Conservation (phyloP, 1,140 invertebrate genomes). For the Anastrepha obliqua region DNA sequence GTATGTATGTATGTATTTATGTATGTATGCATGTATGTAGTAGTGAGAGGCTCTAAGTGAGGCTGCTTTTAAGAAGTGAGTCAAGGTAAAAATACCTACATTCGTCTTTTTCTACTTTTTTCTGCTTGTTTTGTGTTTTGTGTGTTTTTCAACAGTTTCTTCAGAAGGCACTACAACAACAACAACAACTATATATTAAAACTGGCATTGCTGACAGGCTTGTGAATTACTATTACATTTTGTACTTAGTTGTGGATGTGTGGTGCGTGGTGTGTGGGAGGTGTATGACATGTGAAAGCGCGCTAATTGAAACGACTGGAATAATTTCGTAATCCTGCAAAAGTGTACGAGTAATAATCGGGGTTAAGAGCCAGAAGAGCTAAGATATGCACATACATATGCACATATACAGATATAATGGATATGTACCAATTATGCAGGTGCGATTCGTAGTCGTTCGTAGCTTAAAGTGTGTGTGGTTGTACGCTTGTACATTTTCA, state of each 20-base stretch:
- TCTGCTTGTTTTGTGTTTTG: not conserved
- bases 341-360: not conserved
- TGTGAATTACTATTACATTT: not conserved
- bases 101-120: not conserved
- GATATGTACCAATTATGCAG: not conserved
- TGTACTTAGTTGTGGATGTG: not conserved
- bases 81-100: slow-evolving; percentile 16
- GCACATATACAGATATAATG: not conserved
- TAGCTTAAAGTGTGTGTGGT: not conserved
- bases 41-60: not conserved
- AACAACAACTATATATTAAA: not conserved
- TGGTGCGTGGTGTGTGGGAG: not conserved
- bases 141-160: not conserved
- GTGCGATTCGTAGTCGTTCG: not conserved
- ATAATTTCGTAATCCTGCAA: slow-evolving; percentile 27
- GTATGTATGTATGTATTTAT: not conserved
- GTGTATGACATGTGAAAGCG: slow-evolving; percentile 5
- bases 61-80: not conserved
- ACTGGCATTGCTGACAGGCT: not conserved
- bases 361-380: slow-evolving; percentile 1
- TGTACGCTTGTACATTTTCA: not conserved
- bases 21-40: not conserved
- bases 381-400: not conserved
- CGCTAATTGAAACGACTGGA: slow-evolving; percentile 44
- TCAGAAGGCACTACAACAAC: slow-evolving; percentile 4